Percentiles rank a stretch among this genome's conserved stretches.
Conservation (phyloP, 2,888 invertebrate genomes). For the Lepidochrysops patricia region DNA sequence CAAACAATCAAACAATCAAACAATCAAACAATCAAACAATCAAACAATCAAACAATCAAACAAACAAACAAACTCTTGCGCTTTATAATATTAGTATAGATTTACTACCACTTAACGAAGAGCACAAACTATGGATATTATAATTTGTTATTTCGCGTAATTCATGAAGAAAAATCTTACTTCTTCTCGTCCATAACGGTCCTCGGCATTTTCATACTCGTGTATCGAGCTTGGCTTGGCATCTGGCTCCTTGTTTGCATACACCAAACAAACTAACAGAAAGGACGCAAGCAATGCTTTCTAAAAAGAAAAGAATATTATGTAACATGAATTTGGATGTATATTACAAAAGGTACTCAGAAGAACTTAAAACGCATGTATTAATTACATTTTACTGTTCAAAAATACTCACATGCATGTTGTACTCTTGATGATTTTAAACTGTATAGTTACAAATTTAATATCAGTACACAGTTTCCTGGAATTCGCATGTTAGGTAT, state of each 20-base stretch:
- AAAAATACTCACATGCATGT: constrained; percentile 8
- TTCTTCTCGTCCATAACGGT: not conserved
- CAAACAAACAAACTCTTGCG: too few relatives aligned
- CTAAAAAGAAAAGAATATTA: not conserved
- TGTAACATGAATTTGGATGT: not conserved
- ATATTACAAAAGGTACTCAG: not conserved
- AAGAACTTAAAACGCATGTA: not conserved
- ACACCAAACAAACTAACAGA: not conserved
- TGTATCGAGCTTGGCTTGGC: not conserved
- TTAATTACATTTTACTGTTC: not conserved
- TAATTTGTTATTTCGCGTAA: too few relatives aligned
- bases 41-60: too few relatives aligned
- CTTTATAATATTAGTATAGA: too few relatives aligned
- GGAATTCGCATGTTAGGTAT: not conserved
- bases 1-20: too few relatives aligned
- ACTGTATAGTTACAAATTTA: not conserved
- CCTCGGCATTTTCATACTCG: not conserved
- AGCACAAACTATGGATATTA: too few relatives aligned
- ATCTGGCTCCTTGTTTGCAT: constrained; percentile 2
- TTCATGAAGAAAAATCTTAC: not conserved
- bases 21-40: too few relatives aligned
- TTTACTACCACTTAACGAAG: too few relatives aligned
- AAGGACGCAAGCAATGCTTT: not conserved
- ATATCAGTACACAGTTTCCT: not conserved
- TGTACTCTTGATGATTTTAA: not conserved